Evolutionary conservation across 2,113 vertebrate genomes (phyloP).

Genomic region (Ornithorhynchus anatinus): DNA sequence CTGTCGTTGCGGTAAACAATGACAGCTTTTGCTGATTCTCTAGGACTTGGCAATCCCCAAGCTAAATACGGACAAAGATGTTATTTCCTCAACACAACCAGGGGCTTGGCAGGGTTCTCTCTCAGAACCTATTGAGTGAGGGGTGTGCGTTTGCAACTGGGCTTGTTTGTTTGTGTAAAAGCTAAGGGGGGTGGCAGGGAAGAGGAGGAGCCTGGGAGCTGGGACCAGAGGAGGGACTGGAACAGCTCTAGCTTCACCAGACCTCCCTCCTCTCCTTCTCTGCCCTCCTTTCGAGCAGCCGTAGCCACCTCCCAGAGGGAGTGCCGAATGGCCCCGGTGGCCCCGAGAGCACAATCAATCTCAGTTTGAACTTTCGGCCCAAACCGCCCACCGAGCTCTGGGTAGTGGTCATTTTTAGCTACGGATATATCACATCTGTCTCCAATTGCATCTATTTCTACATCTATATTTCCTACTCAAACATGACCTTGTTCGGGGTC

Average conservation of each 20-base stretch:
- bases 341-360: too few species aligned
- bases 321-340: too few species aligned
- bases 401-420: too few species aligned
- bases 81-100: slow-evolving; percentile 32
- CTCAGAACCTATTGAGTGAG: slow-evolving; percentile 1
- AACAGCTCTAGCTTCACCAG: neutral
- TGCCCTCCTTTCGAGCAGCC: slow-evolving; percentile 11
- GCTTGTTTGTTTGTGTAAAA: slow-evolving; percentile 14
- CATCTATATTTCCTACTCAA: too few species aligned
- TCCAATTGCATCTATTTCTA: too few species aligned
- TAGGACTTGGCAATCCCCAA: slow-evolving; percentile 20
- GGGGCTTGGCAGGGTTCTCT: slow-evolving; percentile 15
- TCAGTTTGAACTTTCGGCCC: too few species aligned
- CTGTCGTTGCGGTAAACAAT: slow-evolving; percentile 43
- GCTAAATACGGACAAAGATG: slow-evolving; percentile 16
- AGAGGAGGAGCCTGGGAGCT: slow-evolving; percentile 18
- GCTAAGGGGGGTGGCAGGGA: slow-evolving; percentile 31
- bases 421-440: too few species aligned
- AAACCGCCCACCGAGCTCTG: too few species aligned
- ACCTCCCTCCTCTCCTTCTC: neutral
- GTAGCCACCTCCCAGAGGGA: too few species aligned
- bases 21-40: slow-evolving; percentile 31
- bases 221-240: neutral
- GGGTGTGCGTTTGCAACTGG: slow-evolving; percentile 9
- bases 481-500: too few species aligned